Conservation (phyloP, 2,797 vertebrate genomes). For the Streptopelia turtur region DNA sequence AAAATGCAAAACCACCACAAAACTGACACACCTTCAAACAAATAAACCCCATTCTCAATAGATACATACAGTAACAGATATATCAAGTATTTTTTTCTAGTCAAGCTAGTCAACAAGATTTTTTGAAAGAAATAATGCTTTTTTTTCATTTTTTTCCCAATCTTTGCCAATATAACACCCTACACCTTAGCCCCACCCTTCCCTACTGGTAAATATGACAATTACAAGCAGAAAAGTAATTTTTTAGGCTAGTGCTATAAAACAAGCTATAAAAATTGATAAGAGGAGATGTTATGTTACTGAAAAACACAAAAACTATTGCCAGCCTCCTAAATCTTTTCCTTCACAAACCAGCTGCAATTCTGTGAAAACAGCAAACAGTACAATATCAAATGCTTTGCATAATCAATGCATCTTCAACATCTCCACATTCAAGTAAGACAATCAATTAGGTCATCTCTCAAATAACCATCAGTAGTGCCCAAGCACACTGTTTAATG, state of each 20-base stretch:
- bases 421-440: neutral
- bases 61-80: neutral
- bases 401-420: constrained; percentile 26
- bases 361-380: neutral
- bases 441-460: constrained; percentile 4
- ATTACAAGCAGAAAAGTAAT: neutral
- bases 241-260: neutral
- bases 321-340: neutral
- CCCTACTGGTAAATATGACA: neutral
- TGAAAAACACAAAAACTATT: neutral
- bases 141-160: neutral
- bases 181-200: neutral
- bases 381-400: neutral
- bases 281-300: neutral
- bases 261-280: neutral
- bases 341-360: neutral
- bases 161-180: neutral
- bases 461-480: neutral
- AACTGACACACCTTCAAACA: neutral
- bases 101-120: neutral
- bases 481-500: neutral
- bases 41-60: neutral
- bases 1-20: neutral
- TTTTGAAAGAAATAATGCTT: neutral
- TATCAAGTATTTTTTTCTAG: neutral